phyloP scores from a whole-genome alignment of 2,888 invertebrate species.

The Drosophila neutralis region DNA sequence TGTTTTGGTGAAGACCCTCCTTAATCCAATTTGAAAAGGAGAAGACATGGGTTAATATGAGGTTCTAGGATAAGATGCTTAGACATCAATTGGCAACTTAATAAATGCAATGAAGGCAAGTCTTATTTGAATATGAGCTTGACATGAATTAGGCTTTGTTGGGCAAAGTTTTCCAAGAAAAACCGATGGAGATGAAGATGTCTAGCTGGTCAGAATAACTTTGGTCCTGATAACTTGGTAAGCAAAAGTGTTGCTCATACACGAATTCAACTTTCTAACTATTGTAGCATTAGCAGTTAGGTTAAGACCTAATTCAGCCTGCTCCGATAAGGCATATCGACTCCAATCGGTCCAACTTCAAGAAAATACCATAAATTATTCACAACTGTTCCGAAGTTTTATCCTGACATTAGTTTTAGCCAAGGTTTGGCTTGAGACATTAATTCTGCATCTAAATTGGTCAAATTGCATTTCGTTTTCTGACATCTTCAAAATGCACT shows the following conservation, averaged over 20 bases:
- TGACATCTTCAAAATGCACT: neutral
- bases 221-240: neutral
- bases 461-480: neutral
- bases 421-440: neutral
- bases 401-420: neutral
- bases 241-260: neutral
- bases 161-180: neutral
- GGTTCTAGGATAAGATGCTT: neutral
- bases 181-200: neutral
- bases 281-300: rapidly evolving
- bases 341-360: neutral
- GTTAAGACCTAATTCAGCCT: too few relatives aligned
- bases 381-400: rapidly evolving
- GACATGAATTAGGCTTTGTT: neutral
- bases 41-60: rapidly evolving
- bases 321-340: neutral
- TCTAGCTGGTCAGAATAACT: neutral
- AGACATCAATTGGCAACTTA: neutral
- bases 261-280: rapidly evolving
- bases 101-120: rapidly evolving
- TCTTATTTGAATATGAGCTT: neutral
- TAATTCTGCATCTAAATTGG: neutral
- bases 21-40: neutral
- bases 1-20: neutral
- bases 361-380: neutral